These are phyloP conservation scores for Leucophora obtusa DNA, from an alignment of 2,888 invertebrate species.

Conservation along the genomic window DNA sequence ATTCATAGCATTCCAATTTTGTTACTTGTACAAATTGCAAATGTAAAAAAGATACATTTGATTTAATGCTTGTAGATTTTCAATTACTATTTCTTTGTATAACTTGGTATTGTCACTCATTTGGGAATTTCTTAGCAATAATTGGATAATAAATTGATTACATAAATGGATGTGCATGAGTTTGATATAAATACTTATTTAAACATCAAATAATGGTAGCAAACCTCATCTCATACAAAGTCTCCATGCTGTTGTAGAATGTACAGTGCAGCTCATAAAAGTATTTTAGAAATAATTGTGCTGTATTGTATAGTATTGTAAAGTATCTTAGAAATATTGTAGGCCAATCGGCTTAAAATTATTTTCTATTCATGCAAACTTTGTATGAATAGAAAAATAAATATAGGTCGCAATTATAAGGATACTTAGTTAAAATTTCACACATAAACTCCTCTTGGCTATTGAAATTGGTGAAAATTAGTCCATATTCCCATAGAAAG, in stretches of 20 bases:
- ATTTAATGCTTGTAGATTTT: constrained; percentile 12
- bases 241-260: not conserved
- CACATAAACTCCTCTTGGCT: no score
- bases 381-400: no score
- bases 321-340: no score
- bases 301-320: no score
- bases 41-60: not conserved
- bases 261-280: no score
- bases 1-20: not conserved
- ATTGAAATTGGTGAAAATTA: no score
- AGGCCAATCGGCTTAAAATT: no score
- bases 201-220: constrained; percentile 15
- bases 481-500: no score
- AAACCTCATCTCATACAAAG: constrained; percentile 11
- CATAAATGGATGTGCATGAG: constrained; percentile 26
- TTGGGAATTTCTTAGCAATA: constrained; percentile 34
- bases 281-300: no score
- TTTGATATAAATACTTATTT: constrained; percentile 8
- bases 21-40: not conserved
- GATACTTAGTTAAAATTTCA: no score
- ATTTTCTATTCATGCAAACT: no score
- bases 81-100: not conserved
- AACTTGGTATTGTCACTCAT: constrained; percentile 21
- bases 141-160: constrained; percentile 54
- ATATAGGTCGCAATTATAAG: no score